These are phyloP conservation scores for Diogma glabrata DNA, from an alignment of 2,888 invertebrate species.

Conservation along the genomic window DNA sequence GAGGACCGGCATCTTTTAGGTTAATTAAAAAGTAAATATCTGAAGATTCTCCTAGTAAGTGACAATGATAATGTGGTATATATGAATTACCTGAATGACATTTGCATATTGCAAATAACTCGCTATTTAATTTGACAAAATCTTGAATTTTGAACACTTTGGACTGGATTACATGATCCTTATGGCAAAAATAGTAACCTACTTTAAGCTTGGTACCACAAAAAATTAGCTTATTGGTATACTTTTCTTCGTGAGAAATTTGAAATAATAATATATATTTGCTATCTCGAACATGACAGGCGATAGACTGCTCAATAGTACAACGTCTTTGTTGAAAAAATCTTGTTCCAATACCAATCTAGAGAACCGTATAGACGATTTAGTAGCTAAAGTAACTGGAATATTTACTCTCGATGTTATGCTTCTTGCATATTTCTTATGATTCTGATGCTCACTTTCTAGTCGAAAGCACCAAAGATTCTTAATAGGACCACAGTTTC, in stretches of 20 bases:
- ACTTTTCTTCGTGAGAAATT: neutral
- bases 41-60: neutral
- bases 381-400: neutral
- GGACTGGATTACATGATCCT: neutral
- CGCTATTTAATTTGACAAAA: neutral
- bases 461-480: conserved; percentile 9
- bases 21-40: neutral
- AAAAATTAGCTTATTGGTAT: neutral
- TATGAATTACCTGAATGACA: neutral
- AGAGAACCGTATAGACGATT: neutral
- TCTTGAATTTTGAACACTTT: neutral
- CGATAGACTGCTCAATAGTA: too few species aligned
- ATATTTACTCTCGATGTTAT: neutral
- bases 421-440: too few species aligned
- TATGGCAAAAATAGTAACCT: neutral
- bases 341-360: neutral
- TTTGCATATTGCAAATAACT: neutral
- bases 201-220: neutral
- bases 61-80: neutral
- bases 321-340: neutral
- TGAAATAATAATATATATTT: neutral
- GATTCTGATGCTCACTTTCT: neutral
- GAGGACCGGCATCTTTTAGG: neutral
- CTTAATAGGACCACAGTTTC: conserved; percentile 7
- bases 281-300: neutral